phyloP scores from a whole-genome alignment of 2,888 invertebrate species.

The Plebejus anna region DNA sequence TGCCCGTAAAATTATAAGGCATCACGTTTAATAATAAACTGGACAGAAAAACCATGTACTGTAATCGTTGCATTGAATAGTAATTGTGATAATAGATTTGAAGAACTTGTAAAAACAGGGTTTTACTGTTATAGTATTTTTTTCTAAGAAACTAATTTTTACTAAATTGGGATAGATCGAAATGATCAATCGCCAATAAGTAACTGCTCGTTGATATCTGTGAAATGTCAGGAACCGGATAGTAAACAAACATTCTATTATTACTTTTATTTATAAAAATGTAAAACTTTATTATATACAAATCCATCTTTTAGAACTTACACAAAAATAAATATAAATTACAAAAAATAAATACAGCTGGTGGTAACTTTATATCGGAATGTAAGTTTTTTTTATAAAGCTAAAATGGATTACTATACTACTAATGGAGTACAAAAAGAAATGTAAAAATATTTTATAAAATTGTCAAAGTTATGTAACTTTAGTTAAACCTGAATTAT shows the following conservation, averaged over 20 bases:
- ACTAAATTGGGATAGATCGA: no score
- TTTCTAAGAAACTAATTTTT: no score
- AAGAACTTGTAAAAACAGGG: no score
- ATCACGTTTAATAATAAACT: background rate
- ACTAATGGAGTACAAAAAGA: background rate
- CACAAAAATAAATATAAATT: constrained; percentile 3
- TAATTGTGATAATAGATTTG: no score
- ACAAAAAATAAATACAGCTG: background rate
- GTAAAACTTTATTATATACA: constrained; percentile 17
- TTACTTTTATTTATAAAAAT: constrained; percentile 2
- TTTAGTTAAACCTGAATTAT: background rate
- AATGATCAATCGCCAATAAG: no score
- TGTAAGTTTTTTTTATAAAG: background rate
- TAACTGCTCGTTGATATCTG: no score
- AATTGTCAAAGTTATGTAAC: no score
- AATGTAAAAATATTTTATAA: background rate
- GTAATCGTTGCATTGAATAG: no score
- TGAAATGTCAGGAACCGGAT: background rate
- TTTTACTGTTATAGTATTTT: no score
- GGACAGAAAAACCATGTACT: background rate
- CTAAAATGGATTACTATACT: background rate
- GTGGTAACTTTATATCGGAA: background rate
- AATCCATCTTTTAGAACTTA: background rate
- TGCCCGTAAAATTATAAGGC: background rate
- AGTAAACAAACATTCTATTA: background rate